Base-by-base conservation (phyloP, 2,797 vertebrate species). In the Eulemur coronatus region DNA sequence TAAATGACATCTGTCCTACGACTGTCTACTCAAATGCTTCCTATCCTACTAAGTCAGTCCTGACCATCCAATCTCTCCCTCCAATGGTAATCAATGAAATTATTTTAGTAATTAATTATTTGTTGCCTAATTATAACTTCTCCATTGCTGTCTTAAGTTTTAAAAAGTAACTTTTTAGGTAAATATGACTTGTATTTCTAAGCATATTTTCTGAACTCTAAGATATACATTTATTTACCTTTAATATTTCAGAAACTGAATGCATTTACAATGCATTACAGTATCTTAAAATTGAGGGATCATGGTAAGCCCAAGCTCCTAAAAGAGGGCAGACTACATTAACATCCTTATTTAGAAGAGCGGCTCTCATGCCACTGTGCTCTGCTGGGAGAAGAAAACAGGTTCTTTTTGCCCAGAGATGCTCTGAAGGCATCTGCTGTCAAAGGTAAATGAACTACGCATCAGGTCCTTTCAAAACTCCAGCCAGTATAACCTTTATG, bases 71-170 rank as follows among this genome's bases (percentile, higher is more conserved):
- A 82, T 79, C 35, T 86, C 30, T 75, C 52, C 35, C 46, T 52
- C 50, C 65, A 41, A 59, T 81, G 17, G 38, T 55, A 89, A 82
- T 30, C 57, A 92, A 63, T 63, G 17, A 88, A 93, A 92, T 88
- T 93, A 97, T 78, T 84, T 84, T 94, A 5, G 43, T 78, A 89
- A 91, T 70, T 85, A 87, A 69, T 72, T 89, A 81, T 73, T 86
- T 38, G 20, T 30, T 79, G 73, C 33, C 28, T 94, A 94, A 92
- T 82, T 76, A 88, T 5, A 78, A 3, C 28, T 26, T 79, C 30
- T 82, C 63, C 61, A 67, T 18, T 89, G 41, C 20, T 70, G 7
- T 69, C 11, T 90, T 80, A 81, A 91, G 55, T 93, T 18, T 93
- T 96, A 87, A 93, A 65, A 50, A 67, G 91, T 76, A 92, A 94